phyloP scores from a whole-genome alignment of 1,140 invertebrate genomes.

The Zaprionus ornatus region DNA sequence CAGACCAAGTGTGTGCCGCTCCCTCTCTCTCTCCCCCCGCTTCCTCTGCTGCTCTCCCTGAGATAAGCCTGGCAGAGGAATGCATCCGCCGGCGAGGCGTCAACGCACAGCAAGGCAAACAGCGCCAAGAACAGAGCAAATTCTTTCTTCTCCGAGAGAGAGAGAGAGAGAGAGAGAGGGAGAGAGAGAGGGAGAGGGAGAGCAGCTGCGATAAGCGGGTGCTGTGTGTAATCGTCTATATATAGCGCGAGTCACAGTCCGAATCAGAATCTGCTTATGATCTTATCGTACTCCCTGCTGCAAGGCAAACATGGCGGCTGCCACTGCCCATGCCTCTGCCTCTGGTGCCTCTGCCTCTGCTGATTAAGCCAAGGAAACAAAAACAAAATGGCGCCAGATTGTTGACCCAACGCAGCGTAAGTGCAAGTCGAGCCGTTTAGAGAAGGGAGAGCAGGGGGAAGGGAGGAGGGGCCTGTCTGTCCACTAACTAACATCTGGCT shows the following conservation, averaged over 20 bases:
- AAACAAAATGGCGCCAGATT: constrained; percentile 73
- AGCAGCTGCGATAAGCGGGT: constrained; percentile 47
- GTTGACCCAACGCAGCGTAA: constrained; percentile 57
- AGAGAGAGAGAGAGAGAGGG: not conserved
- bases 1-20: constrained; percentile 2
- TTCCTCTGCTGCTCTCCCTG: not conserved
- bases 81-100: constrained; percentile 66
- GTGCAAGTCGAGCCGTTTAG: constrained; percentile 21
- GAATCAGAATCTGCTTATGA: constrained; percentile 63
- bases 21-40: not conserved
- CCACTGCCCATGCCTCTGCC: constrained; percentile 37
- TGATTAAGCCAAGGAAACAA: constrained; percentile 72
- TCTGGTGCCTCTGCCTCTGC: not conserved
- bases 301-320: constrained; percentile 52
- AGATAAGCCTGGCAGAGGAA: constrained; percentile 64
- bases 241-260: constrained; percentile 48
- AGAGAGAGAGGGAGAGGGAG: constrained; percentile 39
- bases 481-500: constrained; percentile 59
- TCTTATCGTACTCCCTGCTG: constrained; percentile 59
- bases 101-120: constrained; percentile 58
- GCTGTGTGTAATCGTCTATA: constrained; percentile 34
- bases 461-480: constrained; percentile 1
- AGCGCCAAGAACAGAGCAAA: constrained; percentile 78
- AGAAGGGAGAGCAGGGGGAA: not conserved
- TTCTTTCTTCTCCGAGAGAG: constrained; percentile 63